Evolutionary conservation across 2,888 invertebrate species (phyloP).

Genomic region (Drosophila ustulata): DNA sequence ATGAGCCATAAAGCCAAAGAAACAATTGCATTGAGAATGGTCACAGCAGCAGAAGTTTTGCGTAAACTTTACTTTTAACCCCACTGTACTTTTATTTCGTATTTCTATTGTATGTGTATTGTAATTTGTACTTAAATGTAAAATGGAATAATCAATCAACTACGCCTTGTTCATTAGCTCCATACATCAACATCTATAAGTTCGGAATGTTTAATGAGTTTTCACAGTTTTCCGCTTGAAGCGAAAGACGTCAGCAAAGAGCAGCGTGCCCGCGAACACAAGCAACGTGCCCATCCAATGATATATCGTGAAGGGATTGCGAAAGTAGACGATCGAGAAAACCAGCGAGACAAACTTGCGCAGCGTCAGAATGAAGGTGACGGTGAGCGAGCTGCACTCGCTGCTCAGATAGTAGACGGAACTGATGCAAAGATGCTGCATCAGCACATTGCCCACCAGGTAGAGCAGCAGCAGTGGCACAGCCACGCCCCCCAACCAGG

Average conservation of each 20-base stretch:
- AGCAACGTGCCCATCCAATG: slow-evolving; percentile 96
- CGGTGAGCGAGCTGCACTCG: slow-evolving; percentile 95
- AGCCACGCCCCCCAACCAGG: slow-evolving; percentile 27
- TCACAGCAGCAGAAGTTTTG: slow-evolving; percentile 26
- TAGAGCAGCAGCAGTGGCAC: slow-evolving; percentile 84
- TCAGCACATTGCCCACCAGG: slow-evolving; percentile 91
- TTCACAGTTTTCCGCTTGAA: slow-evolving; percentile 35
- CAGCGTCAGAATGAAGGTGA: slow-evolving; percentile 96
- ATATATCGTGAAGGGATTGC: slow-evolving; percentile 94
- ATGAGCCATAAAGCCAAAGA: slow-evolving; percentile 52
- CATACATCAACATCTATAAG: not conserved
- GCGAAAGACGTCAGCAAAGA: slow-evolving; percentile 91
- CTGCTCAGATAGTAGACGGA: slow-evolving; percentile 97
- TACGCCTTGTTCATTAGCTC: slow-evolving; percentile 33
- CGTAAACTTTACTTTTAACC: slow-evolving; percentile 4
- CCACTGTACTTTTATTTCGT: slow-evolving; percentile 62
- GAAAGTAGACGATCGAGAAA: slow-evolving; percentile 95
- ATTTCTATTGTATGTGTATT: slow-evolving; percentile 36
- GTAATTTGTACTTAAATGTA: slow-evolving; percentile 71
- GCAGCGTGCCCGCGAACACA: slow-evolving; percentile 95
- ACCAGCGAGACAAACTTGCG: slow-evolving; percentile 97
- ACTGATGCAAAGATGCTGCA: slow-evolving; percentile 97
- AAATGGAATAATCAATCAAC: slow-evolving; percentile 58
- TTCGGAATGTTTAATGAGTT: slow-evolving; percentile 45
- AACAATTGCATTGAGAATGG: slow-evolving; percentile 16